Evolutionary conservation across 2,113 vertebrate species (phyloP), one percentile per base, ranked within the genome.

Genomic region (Xiphorhynchus elegans): DNA sequence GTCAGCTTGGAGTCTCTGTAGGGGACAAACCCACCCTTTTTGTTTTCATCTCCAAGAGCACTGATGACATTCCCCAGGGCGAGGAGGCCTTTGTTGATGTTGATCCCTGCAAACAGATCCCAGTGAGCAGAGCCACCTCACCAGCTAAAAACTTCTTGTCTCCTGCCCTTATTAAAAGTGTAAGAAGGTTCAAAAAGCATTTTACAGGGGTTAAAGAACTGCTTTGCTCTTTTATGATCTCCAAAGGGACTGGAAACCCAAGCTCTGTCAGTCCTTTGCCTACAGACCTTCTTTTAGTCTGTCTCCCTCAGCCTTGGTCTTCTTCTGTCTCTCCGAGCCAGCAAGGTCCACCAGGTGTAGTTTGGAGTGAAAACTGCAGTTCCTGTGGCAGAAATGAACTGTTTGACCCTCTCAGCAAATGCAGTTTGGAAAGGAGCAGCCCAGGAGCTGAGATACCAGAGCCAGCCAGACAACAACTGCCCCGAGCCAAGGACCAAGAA

Each of bases 1-100:
- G 99, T 99, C 77, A 99, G 90, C 79, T 99, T 99, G 4, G 99
- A 99, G 97, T 99, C 99, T 97, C 99, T 98, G 97, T 99, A 99
- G n/a, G 99, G 99, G 50, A 99, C 99, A 98, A 99, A 99, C 3
- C 96, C 95, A 20, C 98, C 98, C 90, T 99, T 99, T 94, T 99
- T 99, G 44, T 97, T 98, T 72, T 99, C 99, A 66, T 99, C 99
- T 29, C 99, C 99, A 42, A 99, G 98, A n/a, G 99, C 99, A 79
- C 99, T 99, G 95, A 99, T 99, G 52, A 99, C 99, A 50, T 99
- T 99, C 31, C 99, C 99, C 97, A 99, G 95, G 91, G 98, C 98
- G 47, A 99, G 98, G 82, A 99, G 98, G 12, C 99, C 99, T 60
- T 98, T 98, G 97, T 99, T 99, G 91, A 99, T 99, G 97, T 98